These are phyloP conservation scores for Pteromalus puparum DNA, from an alignment of 1,140 invertebrate genomes.

Conservation along the genomic window DNA sequence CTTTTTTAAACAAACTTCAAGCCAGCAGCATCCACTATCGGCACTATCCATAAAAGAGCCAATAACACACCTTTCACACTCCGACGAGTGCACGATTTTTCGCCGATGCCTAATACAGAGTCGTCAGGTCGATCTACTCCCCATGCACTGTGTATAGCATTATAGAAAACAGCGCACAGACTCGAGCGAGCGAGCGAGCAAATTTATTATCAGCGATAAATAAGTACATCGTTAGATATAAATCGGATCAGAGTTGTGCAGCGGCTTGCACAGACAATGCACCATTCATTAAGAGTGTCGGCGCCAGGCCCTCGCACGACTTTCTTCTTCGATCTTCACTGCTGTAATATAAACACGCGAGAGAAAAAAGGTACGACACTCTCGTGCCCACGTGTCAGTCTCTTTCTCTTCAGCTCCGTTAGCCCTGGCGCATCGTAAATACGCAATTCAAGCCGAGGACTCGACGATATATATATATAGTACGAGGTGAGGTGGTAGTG, in stretches of 20 bases:
- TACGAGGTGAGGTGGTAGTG: neutral
- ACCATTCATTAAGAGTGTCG: neutral
- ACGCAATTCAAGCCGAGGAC: neutral
- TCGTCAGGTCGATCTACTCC: no score
- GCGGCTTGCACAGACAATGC: neutral
- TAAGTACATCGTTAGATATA: slow-evolving; percentile 13
- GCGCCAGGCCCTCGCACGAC: neutral
- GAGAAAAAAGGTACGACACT: neutral
- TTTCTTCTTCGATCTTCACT: slow-evolving; percentile 5
- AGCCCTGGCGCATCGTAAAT: neutral
- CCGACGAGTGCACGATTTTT: no score
- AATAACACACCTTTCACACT: no score
- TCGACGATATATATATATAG: neutral
- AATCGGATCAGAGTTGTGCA: neutral
- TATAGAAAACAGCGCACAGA: neutral
- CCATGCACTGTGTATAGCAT: neutral
- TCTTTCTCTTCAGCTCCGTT: neutral
- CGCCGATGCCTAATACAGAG: no score
- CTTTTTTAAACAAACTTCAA: no score
- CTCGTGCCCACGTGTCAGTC: neutral
- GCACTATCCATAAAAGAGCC: no score
- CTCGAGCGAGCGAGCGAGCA: no score
- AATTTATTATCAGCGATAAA: neutral
- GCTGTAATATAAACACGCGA: neutral
- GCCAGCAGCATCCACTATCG: no score